These are phyloP conservation scores for Hydrolagus colliei DNA, from an alignment of 2,797 vertebrate species.

Conservation along the genomic window DNA sequence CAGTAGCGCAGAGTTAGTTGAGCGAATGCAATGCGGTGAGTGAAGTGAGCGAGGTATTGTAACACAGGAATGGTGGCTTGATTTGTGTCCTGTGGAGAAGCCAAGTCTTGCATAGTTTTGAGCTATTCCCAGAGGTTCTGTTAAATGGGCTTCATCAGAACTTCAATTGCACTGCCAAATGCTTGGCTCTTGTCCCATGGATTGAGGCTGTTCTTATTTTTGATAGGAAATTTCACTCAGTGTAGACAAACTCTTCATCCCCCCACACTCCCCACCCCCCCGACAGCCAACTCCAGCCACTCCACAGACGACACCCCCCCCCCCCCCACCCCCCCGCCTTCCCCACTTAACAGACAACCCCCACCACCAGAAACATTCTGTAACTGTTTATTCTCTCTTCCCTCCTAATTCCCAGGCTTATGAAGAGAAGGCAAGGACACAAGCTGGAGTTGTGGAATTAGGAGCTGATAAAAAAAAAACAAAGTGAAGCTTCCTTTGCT, in stretches of 20 bases:
- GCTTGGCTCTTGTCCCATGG: background rate
- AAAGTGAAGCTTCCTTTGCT: constrained; percentile 7
- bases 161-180: background rate
- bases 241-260: background rate
- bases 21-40: background rate
- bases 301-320: no score
- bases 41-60: constrained; percentile 5
- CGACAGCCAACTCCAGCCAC: no score
- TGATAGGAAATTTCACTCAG: background rate
- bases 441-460: constrained; percentile 33
- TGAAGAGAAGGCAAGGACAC: constrained; percentile 33
- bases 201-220: background rate
- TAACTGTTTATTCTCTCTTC: constrained; percentile 46
- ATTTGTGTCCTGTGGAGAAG: background rate
- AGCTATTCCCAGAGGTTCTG: constrained; percentile 2
- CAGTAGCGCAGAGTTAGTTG: no score
- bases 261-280: no score
- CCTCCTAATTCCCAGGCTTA: constrained; percentile 51
- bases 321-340: no score
- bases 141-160: background rate
- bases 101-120: background rate
- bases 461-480: constrained; percentile 1
- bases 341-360: no score
- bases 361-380: constrained; percentile 32
- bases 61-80: constrained; percentile 13